Percentiles rank a stretch among this genome's conserved stretches.
Conservation (phyloP, 64 coral and sea anemone genomes). For the Dendronephthya gigantea region DNA sequence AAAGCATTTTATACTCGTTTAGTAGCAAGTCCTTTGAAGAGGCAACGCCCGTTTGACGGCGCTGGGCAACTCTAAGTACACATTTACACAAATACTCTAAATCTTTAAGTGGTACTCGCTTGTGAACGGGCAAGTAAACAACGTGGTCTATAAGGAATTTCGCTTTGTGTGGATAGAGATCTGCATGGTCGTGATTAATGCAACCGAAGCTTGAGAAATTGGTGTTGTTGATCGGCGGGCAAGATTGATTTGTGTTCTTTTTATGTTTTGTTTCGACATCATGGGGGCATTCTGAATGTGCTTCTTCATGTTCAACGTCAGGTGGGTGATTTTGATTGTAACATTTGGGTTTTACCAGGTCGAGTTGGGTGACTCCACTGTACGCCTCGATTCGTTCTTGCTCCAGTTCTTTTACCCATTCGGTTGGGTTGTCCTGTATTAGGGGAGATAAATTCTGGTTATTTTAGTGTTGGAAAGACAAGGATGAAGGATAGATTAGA, state of each 20-base stretch:
- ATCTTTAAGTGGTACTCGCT: constrained; percentile 39
- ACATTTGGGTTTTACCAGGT: neutral
- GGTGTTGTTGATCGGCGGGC: neutral
- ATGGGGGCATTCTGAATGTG: neutral
- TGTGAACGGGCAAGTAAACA: constrained; percentile 50
- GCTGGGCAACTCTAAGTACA: constrained; percentile 35
- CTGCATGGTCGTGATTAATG: neutral
- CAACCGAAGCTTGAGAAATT: neutral
- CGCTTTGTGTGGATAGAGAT: constrained; percentile 42
- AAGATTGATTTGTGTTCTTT: neutral
- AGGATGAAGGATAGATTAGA: neutral
- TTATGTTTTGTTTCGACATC: neutral
- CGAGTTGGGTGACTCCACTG: constrained; percentile 75
- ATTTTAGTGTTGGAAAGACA: neutral
- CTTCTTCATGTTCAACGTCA: neutral
- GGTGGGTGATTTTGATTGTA: neutral
- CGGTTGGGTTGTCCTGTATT: constrained; percentile 65
- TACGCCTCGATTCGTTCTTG: constrained; percentile 86
- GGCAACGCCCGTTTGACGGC: neutral
- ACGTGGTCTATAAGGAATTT: constrained; percentile 46
- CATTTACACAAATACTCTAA: constrained; percentile 20
- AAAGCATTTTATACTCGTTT: neutral
- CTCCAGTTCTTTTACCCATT: constrained; percentile 60
- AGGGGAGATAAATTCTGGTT: neutral
- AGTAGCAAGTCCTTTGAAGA: neutral